Percentiles rank a stretch among this genome's conserved stretches.
Conservation (phyloP, 2,888 invertebrate species). For the Agriopis marginaria region DNA sequence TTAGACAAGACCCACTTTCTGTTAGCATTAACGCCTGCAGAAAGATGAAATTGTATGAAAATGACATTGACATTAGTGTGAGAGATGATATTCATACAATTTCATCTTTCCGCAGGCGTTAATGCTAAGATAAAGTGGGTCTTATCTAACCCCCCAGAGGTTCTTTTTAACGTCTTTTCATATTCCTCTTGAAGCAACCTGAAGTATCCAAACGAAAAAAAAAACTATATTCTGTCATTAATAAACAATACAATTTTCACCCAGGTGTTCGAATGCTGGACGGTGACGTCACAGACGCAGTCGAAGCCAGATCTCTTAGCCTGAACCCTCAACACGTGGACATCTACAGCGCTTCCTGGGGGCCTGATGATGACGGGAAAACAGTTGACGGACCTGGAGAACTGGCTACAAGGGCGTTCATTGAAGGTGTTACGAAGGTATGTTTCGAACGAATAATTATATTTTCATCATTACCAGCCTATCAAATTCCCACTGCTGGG, state of each 20-base stretch:
- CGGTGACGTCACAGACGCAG: conserved; percentile 99
- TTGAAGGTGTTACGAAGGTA: conserved; percentile 97
- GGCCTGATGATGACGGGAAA: conserved; percentile 99
- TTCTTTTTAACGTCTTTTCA: no score
- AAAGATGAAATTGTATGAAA: no score
- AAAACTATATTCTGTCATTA: background rate
- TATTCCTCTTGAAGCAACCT: no score
- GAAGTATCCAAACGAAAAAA: background rate
- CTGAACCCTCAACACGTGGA: conserved; percentile 98
- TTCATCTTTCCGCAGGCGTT: no score
- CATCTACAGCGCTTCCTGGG: conserved; percentile 99
- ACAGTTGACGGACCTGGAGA: conserved; percentile 99
- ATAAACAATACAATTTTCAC: background rate
- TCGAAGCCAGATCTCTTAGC: conserved; percentile 97
- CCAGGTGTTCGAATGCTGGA: conserved; percentile 98
- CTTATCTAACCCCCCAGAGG: no score
- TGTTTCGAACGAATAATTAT: conserved; percentile 11
- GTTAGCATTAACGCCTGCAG: no score
- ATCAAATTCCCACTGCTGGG: no score
- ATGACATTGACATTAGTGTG: no score
- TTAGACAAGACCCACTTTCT: no score
- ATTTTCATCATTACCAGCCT: no score
- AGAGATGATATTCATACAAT: no score
- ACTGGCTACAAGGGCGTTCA: conserved; percentile 97
- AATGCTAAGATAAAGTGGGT: no score